These are phyloP conservation scores for Eurystomus gularis DNA, from an alignment of 2,113 vertebrate species.

Conservation along the genomic window DNA sequence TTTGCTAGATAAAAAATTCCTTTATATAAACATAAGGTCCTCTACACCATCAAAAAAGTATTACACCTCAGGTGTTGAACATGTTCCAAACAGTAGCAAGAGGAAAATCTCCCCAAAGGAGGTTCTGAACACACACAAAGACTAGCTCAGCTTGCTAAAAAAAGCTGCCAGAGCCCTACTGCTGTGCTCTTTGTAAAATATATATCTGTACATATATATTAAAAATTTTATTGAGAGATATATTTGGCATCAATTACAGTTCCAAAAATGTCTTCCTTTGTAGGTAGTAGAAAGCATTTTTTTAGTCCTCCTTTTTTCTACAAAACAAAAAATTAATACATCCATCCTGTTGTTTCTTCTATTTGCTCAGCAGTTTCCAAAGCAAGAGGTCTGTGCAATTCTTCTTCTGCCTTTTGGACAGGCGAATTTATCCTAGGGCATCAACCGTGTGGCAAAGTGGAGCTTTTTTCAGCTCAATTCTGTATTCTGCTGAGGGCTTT, in stretches of 20 bases:
- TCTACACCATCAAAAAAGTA: background rate
- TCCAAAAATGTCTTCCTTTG: background rate
- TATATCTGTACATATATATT: background rate
- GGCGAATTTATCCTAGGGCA: background rate
- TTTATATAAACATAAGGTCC: background rate
- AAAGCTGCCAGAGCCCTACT: background rate
- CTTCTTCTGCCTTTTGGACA: background rate
- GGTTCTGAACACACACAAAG: background rate
- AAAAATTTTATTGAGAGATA: background rate
- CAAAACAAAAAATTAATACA: background rate
- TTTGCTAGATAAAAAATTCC: background rate
- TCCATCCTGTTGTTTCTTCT: background rate
- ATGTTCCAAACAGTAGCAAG: background rate
- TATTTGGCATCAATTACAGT: background rate
- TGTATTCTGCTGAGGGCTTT: background rate
- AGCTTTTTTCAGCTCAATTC: background rate
- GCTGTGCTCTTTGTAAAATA: background rate
- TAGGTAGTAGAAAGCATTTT: background rate
- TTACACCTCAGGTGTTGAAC: background rate
- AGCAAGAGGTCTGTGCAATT: background rate
- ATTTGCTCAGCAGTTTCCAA: slow-evolving; percentile 4
- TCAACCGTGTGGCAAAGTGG: background rate
- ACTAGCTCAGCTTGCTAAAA: background rate
- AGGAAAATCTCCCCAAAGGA: background rate
- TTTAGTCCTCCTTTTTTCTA: background rate